Base-by-base conservation (phyloP, 2,797 vertebrate species). In the Sebastes ruberrimus region DNA sequence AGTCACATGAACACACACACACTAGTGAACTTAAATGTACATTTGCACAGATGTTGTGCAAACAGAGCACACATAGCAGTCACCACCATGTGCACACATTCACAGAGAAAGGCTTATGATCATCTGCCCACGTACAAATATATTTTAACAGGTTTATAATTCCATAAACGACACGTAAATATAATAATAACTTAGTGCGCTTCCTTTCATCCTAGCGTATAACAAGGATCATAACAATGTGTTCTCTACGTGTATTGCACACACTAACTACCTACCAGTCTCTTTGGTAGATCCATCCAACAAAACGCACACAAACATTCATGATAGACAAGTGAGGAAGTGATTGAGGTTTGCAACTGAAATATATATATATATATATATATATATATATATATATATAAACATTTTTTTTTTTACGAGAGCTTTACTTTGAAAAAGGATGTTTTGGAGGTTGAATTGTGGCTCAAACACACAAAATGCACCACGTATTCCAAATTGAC, bases 1-100 rank as follows among this genome's bases (percentile, higher is more conserved):
- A 53, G 75, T 88, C 88, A 88, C 84, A 81, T 88, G 85, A 79
- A 30, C n/a, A 8, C 74, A 61, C 71, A 35, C n/a, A 69, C 42
- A 53, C 53, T 33, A 18, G 11, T 30, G 66, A 63, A 71, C 52
- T 30, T n/a, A 25, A 59, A 62, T 16, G 3, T 61, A 63, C 38
- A 71, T 73, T 76, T 68, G 20, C 46, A 52, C 52, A 71, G 22
- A 71, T 74, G 38, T 82, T 53, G 52, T 56, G 22, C 27, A 65
- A 57, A 72, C 61, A 38, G 11, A 61, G 23, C 30, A 25, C 4
- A 62, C 16, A 62, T 9, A 4, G 3, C 28, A 65, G 16, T 59
- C 11, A 3, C 9, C 38, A 7, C 74, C 3, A 4, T 14, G 35
- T 13, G 27, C 11, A 23, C 9, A 25, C 49, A 68, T 49, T 23